Evolutionary conservation across 2,113 vertebrate genomes (phyloP).

Genomic region (Candoia aspera): DNA sequence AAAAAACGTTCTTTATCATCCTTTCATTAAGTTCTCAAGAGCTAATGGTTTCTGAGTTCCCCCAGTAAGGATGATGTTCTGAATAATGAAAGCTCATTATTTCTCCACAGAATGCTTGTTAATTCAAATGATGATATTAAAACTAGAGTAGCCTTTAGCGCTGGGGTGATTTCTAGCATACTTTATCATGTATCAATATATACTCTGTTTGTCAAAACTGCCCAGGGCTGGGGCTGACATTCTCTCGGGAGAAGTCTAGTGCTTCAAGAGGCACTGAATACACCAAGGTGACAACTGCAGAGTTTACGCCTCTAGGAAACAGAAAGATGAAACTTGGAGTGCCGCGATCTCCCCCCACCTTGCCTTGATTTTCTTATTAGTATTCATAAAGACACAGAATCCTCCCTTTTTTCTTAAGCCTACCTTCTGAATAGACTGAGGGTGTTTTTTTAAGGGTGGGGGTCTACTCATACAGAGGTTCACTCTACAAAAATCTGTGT

Average conservation of each 20-base stretch:
- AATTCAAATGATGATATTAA: conserved; percentile 99
- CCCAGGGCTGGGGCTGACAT: conserved; percentile 99
- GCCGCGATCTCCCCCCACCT: conserved; percentile 71
- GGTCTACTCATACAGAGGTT: conserved; percentile 26
- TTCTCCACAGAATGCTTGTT: conserved; percentile 99
- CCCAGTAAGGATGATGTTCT: conserved; percentile 99
- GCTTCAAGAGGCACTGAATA: conserved; percentile 94
- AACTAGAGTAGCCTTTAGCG: conserved; percentile 99
- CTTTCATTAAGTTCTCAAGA: conserved; percentile 99
- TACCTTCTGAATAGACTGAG: conserved; percentile 70
- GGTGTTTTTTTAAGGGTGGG: background rate
- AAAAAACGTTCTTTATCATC: conserved; percentile 99
- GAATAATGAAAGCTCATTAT: conserved; percentile 99
- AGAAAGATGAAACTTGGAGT: conserved; percentile 90
- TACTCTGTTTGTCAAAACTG: conserved; percentile 99
- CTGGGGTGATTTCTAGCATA: conserved; percentile 99
- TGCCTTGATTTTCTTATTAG: conserved; percentile 81
- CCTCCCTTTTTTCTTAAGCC: conserved; percentile 68
- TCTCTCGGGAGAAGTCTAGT: conserved; percentile 97
- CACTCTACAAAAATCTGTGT: conserved; percentile 62
- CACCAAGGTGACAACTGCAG: conserved; percentile 98
- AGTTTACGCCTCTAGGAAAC: conserved; percentile 94
- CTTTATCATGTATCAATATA: conserved; percentile 99
- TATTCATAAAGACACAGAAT: conserved; percentile 78
- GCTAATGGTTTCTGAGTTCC: conserved; percentile 99